Conservation (phyloP, 2,797 vertebrate genomes). For the Channallabes apus region DNA sequence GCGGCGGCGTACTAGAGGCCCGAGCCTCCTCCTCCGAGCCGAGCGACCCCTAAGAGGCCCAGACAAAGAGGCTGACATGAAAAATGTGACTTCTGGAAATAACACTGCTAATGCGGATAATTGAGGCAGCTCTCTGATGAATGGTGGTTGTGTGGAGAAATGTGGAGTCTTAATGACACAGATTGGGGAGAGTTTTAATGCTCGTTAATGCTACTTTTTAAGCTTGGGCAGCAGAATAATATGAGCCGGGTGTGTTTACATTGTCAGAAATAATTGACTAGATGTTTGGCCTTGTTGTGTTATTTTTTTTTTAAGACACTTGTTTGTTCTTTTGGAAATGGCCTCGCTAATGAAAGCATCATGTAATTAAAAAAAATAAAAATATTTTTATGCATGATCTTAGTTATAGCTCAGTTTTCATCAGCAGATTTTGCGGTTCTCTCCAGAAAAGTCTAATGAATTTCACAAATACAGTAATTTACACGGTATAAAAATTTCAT, state of each 20-base stretch:
- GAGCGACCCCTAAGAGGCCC: constrained; percentile 29
- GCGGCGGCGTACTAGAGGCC: constrained; percentile 37
- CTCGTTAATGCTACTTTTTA: constrained; percentile 36
- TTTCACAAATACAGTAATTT: neutral
- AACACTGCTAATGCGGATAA: constrained; percentile 56
- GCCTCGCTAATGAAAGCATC: neutral
- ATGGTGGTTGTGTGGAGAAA: constrained; percentile 48
- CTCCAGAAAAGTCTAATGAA: neutral
- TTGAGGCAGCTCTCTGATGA: constrained; percentile 51
- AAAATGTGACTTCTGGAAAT: constrained; percentile 54
- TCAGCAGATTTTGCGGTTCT: neutral
- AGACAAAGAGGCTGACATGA: constrained; percentile 50
- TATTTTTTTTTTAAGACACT: neutral
- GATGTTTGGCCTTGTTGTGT: constrained; percentile 30
- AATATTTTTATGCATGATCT: neutral
- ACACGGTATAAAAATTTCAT: neutral
- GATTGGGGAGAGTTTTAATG: constrained; percentile 28
- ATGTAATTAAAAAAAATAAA: too few relatives aligned
- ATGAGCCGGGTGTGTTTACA: constrained; percentile 37
- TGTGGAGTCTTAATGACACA: constrained; percentile 46
- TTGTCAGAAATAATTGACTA: constrained; percentile 36
- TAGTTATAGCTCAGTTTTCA: neutral
- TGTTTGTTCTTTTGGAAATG: neutral
- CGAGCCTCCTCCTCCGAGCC: constrained; percentile 20
- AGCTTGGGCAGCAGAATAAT: constrained; percentile 13